phyloP scores from a whole-genome alignment of 2,797 vertebrate species.

The Sparus aurata region DNA sequence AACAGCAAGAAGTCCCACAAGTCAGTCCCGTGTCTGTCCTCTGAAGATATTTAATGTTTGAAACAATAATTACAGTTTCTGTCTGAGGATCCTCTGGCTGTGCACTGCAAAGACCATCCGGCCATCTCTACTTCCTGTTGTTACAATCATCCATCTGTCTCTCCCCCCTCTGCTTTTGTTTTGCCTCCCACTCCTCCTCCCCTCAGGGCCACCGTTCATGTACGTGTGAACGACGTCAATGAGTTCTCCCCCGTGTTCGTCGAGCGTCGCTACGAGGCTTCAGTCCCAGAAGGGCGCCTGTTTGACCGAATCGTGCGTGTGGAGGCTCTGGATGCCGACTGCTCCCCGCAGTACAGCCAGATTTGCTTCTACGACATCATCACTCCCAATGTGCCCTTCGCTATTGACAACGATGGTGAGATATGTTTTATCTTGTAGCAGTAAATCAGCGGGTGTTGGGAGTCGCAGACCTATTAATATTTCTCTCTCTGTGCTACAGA shows the following conservation, averaged over 20 bases:
- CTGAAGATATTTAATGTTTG: constrained; percentile 2
- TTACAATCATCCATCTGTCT: constrained; percentile 28
- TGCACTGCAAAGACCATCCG: neutral
- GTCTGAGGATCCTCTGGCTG: constrained; percentile 1
- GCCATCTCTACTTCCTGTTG: constrained; percentile 29
- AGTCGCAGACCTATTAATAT: constrained; percentile 18
- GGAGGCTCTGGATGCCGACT: constrained; percentile 98
- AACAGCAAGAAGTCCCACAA: constrained; percentile 99
- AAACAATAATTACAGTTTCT: constrained; percentile 5
- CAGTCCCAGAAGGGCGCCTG: constrained; percentile 94
- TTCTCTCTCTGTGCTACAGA: constrained; percentile 20
- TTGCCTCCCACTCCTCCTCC: constrained; percentile 18
- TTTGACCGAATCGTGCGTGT: constrained; percentile 95
- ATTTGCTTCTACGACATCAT: constrained; percentile 99
- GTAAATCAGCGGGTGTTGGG: constrained; percentile 4
- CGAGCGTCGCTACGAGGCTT: constrained; percentile 93
- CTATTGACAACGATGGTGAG: constrained; percentile 98
- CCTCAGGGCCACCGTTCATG: constrained; percentile 95
- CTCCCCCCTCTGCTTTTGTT: constrained; percentile 20
- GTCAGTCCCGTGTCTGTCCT: constrained; percentile 75
- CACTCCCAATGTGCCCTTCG: constrained; percentile 96
- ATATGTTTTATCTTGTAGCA: constrained; percentile 21
- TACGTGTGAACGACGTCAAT: constrained; percentile 97
- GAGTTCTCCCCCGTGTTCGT: constrained; percentile 98
- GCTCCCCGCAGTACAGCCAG: constrained; percentile 99